Base-by-base conservation (phyloP, 2,797 vertebrate genomes). In the Characodon lateralis region DNA sequence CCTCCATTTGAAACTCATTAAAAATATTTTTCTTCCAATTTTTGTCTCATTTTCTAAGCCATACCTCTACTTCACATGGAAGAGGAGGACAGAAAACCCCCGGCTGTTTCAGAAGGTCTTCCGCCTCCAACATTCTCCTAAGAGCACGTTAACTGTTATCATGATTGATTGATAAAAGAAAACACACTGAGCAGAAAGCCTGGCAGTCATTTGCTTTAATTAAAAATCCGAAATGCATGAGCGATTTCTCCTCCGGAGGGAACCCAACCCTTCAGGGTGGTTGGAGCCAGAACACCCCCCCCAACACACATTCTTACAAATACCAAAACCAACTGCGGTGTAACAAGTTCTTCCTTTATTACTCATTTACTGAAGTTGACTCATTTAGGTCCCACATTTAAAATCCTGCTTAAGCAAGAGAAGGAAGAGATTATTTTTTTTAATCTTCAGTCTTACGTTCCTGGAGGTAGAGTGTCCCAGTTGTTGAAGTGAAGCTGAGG, bases 141-240 rank as follows among this genome's bases (percentile, higher is more conserved):
- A 31, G 59, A 16, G 31, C 18, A 65, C 18, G 26, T 43, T 72
- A 72, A 79, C 83, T 76, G 84, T 89, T 79, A 89, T 88, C 74
- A 0, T 83, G 88, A 88, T 78, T 86, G 86, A 89, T 78, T 87
- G 89, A 92, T 91, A 89, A 84, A 79, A 46, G 65, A 79, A 88
- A 79, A 84, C 82, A 81, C 77, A 80, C 72, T 8, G 79, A 89
- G 81, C 77, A 63, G 69, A 78, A 81, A 85, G 85, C 83, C 75
- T 74, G 78, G 86, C 80, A 89, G 93, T 93, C 86, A 89, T 92
- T 91, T 87, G 76, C 83, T 91, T 92, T 95, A 94, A 95, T 95
- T 93, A 94, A 94, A 95, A 94, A 88, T 92, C 89, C 87, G 92
- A 93, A 92, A 93, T 90, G 92, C 88, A 84, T 89, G 87, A 91